phyloP scores from a whole-genome alignment of 2,888 invertebrate species.

The Eledone cirrhosa region DNA sequence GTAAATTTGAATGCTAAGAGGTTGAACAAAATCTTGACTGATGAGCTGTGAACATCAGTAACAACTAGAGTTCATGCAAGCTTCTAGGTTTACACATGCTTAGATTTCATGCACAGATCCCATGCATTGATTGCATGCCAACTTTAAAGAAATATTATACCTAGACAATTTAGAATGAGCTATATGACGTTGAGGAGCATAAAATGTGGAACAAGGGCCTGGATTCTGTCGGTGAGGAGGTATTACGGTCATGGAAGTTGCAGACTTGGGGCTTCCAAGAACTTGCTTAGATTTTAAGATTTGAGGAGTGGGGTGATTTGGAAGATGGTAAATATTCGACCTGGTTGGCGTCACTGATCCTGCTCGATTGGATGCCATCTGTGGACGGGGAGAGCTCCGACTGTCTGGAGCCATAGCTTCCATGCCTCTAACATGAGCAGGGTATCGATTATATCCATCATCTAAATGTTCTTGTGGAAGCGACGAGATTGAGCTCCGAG shows the following conservation, averaged over 20 bases:
- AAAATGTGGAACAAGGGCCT: constrained; percentile 20
- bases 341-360: constrained; percentile 46
- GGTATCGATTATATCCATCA: constrained; percentile 50
- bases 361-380: constrained; percentile 39
- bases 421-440: constrained; percentile 37
- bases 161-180: constrained; percentile 11
- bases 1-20: no score
- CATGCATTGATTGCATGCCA: constrained; percentile 13
- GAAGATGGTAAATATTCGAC: constrained; percentile 34
- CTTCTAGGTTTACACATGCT: no score
- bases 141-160: constrained; percentile 9
- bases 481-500: constrained; percentile 35
- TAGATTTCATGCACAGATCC: not conserved
- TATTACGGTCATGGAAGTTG: not conserved
- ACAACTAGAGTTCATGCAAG: no score
- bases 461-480: constrained; percentile 43
- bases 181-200: constrained; percentile 17
- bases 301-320: constrained; percentile 11
- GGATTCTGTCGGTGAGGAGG: constrained; percentile 14
- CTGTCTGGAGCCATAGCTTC: constrained; percentile 37
- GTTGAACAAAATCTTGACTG: no score
- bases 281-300: constrained; percentile 16
- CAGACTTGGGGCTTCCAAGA: not conserved
- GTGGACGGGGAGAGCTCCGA: constrained; percentile 39
- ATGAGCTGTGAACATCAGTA: no score